Evolutionary conservation across 1,140 invertebrate species (phyloP).

Genomic region (Phortica variegata): DNA sequence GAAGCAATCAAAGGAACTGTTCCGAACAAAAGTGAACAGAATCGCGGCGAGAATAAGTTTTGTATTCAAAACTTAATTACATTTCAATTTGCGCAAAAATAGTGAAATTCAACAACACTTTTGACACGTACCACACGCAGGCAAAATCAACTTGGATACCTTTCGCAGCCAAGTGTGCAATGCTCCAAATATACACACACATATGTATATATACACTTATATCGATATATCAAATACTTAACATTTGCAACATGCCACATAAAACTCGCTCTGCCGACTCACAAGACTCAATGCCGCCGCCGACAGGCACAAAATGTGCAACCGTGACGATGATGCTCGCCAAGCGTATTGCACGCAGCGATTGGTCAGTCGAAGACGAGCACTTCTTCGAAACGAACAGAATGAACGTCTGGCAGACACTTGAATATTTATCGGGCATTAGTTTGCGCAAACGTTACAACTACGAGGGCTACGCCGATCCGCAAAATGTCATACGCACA

Average conservation of each 20-base stretch:
- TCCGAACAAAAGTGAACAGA: too few species aligned
- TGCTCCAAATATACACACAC: slow-evolving; percentile 7
- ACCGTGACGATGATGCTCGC: slow-evolving; percentile 54
- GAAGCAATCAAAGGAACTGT: slow-evolving; percentile 20
- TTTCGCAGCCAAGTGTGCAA: slow-evolving; percentile 2
- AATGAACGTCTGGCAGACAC: slow-evolving; percentile 55
- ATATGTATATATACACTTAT: slow-evolving; percentile 28
- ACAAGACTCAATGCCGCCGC: slow-evolving; percentile 30
- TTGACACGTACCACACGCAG: too few species aligned
- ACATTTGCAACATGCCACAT: slow-evolving; percentile 44
- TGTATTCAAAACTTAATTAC: slow-evolving; percentile 41
- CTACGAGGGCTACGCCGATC: slow-evolving; percentile 46
- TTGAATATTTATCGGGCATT: slow-evolving; percentile 44
- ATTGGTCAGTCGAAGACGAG: slow-evolving; percentile 53
- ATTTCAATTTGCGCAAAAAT: slow-evolving; percentile 37
- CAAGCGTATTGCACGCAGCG: slow-evolving; percentile 45
- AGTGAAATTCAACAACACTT: not conserved
- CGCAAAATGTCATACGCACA: slow-evolving; percentile 42
- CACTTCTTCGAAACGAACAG: slow-evolving; percentile 48
- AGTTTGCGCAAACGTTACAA: slow-evolving; percentile 48
- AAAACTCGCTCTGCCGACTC: slow-evolving; percentile 35
- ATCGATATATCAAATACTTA: too few species aligned
- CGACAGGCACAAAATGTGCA: slow-evolving; percentile 31
- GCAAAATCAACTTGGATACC: not conserved
- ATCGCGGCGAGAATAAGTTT: not conserved